Base-by-base conservation (phyloP, 2,113 vertebrate genomes). In the Mustelus asterias region DNA sequence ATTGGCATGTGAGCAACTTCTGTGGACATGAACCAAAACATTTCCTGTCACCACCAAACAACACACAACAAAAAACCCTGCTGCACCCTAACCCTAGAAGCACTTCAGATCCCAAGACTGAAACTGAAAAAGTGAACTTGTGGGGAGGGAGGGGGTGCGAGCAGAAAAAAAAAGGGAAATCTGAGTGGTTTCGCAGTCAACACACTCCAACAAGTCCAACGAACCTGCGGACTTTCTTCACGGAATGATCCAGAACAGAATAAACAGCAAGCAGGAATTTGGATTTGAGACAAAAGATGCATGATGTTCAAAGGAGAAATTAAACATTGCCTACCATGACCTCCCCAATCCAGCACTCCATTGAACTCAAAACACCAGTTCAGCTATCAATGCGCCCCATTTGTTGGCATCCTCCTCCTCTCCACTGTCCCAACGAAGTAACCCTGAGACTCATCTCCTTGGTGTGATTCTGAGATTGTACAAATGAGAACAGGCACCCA, bases 101-200 rank as follows among this genome's bases (percentile, higher is more conserved):
- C 26, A 24, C 48, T 24, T 22, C 26, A 90, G 37, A 44, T 20
- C 80, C 80, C 80, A 0, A 33, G 88, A 90, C 26, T 90, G 48
- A 90, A 90, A 90, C 88, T 90, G 88, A 60, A 90, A 90, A 90
- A 60, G 29, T 90, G 48, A 90, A 58, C 54, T 54, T 60, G 44
- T 54, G 54, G 29, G 29, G 22, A 60, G 88, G 88, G 58, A 1
- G 29, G 88, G 88, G 58, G 4, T 29, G 13, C 60, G n/a, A 90
- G 58, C 24, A 29, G 88, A 90, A 33, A 24, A 24, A 48, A 90
- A 29, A 24, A 48, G 22, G 26, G 58, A 14, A 54, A 90, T 41
- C 37, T 20, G 0, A 20, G 41, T 22, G 54, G 86, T 54, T 90
- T 60, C 48, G 7, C 58, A 90, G 24, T 90, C 48, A 83, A 83